These are phyloP conservation scores for Lithosia quadra DNA, from an alignment of 2,888 invertebrate species.

Conservation along the genomic window DNA sequence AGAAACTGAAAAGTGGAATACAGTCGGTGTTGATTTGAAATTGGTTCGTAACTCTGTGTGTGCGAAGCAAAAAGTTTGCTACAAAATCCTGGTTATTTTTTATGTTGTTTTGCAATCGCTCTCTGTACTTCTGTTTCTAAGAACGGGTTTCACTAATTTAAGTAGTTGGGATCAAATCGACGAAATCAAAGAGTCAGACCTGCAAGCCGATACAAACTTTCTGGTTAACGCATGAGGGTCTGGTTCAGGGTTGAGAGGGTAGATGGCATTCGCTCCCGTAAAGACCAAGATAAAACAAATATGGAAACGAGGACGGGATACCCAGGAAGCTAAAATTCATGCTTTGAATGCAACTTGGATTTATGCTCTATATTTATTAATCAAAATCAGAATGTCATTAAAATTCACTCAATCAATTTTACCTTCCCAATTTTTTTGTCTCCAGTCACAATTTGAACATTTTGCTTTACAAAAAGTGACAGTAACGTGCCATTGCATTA, in stretches of 20 bases:
- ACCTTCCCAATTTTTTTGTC: no score
- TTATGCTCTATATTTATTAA: no score
- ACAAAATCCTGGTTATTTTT: not conserved
- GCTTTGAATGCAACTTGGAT: no score
- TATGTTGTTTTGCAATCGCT: not conserved
- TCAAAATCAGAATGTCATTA: no score
- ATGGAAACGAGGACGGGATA: not conserved
- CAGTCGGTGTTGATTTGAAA: not conserved
- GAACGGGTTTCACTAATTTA: not conserved
- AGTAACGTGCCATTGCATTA: conserved; percentile 43
- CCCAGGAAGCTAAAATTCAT: no score
- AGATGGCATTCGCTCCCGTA: no score
- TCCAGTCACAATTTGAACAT: not conserved
- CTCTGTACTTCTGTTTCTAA: not conserved
- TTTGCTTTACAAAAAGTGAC: conserved; percentile 43
- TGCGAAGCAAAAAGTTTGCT: not conserved
- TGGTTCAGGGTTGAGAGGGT: no score
- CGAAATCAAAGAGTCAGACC: no score
- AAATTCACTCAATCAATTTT: no score
- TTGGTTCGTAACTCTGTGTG: conserved; percentile 1
- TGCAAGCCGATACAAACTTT: not conserved
- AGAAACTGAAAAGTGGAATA: conserved; percentile 25
- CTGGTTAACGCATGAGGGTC: not conserved
- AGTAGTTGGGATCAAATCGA: not conserved
- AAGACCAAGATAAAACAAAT: no score